Evolutionary conservation across 2,888 invertebrate species (phyloP), one percentile per base, ranked within the genome.

Genomic region (Cerceris ruficornis): DNA sequence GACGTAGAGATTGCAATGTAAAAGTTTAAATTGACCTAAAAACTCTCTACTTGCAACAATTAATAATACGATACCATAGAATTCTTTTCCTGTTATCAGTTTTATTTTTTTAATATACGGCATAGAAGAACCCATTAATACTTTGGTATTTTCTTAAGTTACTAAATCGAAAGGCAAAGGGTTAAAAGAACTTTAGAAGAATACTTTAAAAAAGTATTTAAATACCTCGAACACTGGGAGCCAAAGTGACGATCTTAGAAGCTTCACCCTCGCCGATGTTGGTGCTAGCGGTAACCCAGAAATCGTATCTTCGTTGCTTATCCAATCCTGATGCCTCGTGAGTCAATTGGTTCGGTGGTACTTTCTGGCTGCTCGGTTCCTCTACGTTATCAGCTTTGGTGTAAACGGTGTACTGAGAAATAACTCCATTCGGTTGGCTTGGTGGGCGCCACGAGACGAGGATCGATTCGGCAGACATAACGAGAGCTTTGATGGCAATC

Each of bases 361-460:
- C 96, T 93, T 96, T 96, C 87, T 96, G 96, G 65, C 95, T 95
- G 75, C 95, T 95, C 0, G 96, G 95, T 91, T 96, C 94, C 52
- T 94, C 93, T 69, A 94, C 95, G 72, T 91, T 91, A 88, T 95
- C 95, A n/a, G 96, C 95, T 90, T 96, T 96, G 9, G 96, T 96
- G 93, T 98, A 98, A 17, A 98, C 96, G 39, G 97, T 98, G 93
- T 98, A 99, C 91, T 98, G 98, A 62, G 96, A 97, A 78, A 98
- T 96, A 68, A 98, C 95, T 50, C 99, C 99, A 90, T 98, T 98
- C 65, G 98, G 98, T 88, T 97, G 96, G 90, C 96, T 95, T 83
- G 98, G 98, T 83, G 97, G 96, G 88, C 97, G 95, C 99, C 99
- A 99, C 69, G 98, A 97, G 0, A 98, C 97, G 39, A 98, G 94